Conservation (phyloP, 2,797 vertebrate genomes). For the Ctenopoma multispine region DNA sequence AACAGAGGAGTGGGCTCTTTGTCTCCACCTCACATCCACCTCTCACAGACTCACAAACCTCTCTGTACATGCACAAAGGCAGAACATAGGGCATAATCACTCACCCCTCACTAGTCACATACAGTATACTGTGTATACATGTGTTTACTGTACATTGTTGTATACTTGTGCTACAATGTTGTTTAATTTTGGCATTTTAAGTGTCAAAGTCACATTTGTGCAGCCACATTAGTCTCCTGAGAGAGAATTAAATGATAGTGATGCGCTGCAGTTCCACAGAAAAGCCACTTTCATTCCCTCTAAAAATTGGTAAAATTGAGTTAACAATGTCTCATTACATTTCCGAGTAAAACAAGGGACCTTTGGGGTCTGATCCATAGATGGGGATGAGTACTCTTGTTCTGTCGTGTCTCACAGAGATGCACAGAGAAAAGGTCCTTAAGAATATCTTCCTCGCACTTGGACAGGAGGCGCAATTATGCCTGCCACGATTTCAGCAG, state of each 20-base stretch:
- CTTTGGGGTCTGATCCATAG: slow-evolving; percentile 80
- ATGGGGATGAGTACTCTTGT: slow-evolving; percentile 82
- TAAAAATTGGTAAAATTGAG: slow-evolving; percentile 81
- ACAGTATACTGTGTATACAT: background rate
- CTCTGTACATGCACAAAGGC: background rate
- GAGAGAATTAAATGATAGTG: slow-evolving; percentile 60
- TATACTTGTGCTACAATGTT: background rate
- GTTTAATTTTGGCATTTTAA: slow-evolving; percentile 53
- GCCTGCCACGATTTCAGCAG: slow-evolving; percentile 78
- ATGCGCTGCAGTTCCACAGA: slow-evolving; percentile 39
- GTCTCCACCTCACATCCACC: slow-evolving; percentile 18
- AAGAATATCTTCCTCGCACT: slow-evolving; percentile 83
- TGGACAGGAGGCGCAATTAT: slow-evolving; percentile 85
- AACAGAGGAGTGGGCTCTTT: slow-evolving; percentile 39
- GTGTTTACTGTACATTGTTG: background rate
- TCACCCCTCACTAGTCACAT: slow-evolving; percentile 5
- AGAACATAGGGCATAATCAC: background rate
- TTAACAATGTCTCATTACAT: slow-evolving; percentile 85
- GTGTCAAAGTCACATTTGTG: slow-evolving; percentile 55
- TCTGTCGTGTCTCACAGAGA: slow-evolving; percentile 79
- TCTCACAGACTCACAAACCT: background rate
- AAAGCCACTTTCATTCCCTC: slow-evolving; percentile 67
- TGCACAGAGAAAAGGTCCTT: slow-evolving; percentile 85
- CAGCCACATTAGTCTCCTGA: slow-evolving; percentile 48
- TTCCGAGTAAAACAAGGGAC: slow-evolving; percentile 78